Conservation (phyloP, 2,888 invertebrate genomes). For the Epinotia bilunana region DNA sequence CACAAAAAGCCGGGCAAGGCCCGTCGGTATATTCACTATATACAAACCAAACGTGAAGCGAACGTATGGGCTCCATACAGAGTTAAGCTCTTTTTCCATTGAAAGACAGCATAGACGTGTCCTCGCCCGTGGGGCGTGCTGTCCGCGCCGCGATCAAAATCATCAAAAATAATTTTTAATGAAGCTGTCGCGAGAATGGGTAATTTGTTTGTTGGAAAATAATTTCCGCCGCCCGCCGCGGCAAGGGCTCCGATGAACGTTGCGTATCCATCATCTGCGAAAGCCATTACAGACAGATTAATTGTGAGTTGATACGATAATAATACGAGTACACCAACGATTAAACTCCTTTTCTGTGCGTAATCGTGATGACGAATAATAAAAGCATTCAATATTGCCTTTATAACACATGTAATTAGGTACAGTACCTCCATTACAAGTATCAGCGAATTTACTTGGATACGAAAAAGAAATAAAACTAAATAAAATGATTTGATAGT, state of each 20-base stretch:
- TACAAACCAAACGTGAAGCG: slow-evolving; percentile 1
- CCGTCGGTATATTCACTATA: slow-evolving; percentile 60
- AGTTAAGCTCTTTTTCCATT: neutral
- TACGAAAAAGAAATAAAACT: no score
- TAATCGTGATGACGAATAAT: neutral
- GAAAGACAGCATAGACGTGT: slow-evolving; percentile 56
- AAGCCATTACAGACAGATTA: slow-evolving; percentile 41
- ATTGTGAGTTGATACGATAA: slow-evolving; percentile 27
- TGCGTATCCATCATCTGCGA: slow-evolving; percentile 30
- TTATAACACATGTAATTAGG: no score
- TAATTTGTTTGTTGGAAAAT: slow-evolving; percentile 42
- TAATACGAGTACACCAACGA: slow-evolving; percentile 12
- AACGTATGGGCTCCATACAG: slow-evolving; percentile 1
- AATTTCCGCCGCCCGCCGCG: slow-evolving; percentile 37
- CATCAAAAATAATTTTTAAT: slow-evolving; percentile 44
- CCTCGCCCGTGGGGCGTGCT: slow-evolving; percentile 39
- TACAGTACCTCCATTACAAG: no score
- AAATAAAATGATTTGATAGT: no score
- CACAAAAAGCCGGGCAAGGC: slow-evolving; percentile 65
- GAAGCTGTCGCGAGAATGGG: slow-evolving; percentile 43
- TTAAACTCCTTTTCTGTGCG: slow-evolving; percentile 3
- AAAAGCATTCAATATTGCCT: neutral
- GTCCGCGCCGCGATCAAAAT: slow-evolving; percentile 39
- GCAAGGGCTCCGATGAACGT: slow-evolving; percentile 23
- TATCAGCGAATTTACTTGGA: no score